Conservation (phyloP, 2,797 vertebrate species). For the Alca torda region DNA sequence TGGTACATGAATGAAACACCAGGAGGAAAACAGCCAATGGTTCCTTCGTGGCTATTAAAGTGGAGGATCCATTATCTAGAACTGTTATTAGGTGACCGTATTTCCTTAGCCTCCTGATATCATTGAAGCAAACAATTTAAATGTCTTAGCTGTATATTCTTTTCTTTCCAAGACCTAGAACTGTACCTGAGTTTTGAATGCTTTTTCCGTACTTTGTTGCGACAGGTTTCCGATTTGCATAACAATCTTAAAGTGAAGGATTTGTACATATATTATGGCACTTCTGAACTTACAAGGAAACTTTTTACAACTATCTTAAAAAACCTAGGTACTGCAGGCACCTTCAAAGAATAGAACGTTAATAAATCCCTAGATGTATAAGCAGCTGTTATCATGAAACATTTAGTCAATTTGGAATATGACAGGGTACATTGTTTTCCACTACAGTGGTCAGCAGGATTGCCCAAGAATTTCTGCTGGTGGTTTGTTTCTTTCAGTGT, state of each 20-base stretch:
- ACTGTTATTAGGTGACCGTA: neutral
- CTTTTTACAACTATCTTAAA: neutral
- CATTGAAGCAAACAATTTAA: neutral
- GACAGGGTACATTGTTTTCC: neutral
- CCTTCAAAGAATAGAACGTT: neutral
- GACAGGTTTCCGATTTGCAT: neutral
- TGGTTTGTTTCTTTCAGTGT: neutral
- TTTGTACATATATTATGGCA: neutral
- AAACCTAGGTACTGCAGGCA: neutral
- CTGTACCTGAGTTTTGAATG: neutral
- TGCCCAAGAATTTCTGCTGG: neutral
- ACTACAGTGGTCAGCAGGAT: neutral
- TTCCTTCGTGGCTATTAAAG: neutral
- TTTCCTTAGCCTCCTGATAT: neutral
- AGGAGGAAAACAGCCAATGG: neutral
- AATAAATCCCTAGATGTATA: neutral
- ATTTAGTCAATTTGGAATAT: neutral
- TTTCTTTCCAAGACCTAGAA: neutral
- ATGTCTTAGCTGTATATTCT: neutral
- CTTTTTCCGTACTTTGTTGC: neutral
- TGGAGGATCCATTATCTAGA: neutral
- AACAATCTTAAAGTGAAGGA: neutral
- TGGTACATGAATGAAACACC: rapidly evolving
- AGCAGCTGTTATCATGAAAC: neutral
- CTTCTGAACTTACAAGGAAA: neutral